Evolutionary conservation across 2,888 invertebrate species (phyloP), one percentile per base, ranked within the genome.

Genomic region (Chelonus formosanus): DNA sequence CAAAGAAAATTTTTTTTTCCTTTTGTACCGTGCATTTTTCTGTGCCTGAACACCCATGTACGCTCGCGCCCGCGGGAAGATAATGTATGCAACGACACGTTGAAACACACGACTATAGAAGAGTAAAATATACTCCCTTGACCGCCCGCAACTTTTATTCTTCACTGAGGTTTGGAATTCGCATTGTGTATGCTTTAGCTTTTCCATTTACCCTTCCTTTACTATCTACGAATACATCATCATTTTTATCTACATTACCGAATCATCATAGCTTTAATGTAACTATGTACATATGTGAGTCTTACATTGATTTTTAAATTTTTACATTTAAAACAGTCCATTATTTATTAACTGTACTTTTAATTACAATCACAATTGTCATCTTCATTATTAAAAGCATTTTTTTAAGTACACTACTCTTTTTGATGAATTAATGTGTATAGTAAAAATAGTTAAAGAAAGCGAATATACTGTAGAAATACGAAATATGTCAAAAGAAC

Each of bases 71-170:
- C 74, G 70, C 73, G 71, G 76, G 74, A 74, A 77, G 80, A 81
- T 81, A 83, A 84, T 82, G 79, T 83, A 83, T 83, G 82, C 83
- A 78, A 67, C 77, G 81, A 76, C 83, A 84, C 83, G 83, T 79
- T 78, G 76, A 76, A 75, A 76, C 74, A 76, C 75, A 74, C 73
- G 66, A 73, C 73, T 67, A 40, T 40, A 57, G 70, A 64, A 68
- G 62, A 67, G 57, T 68, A 67, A 69, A 70, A 69, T 70, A 65
- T 61, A 68, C 64, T 58, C 60, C 67, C 40, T 40, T 36, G 20
- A 47, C 50, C 56, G 57, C 68, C 71, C 70, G 69, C 73, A 67
- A 71, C 70, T 43, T 50, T 35, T 47, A 32, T n/a, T 34, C 31
- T 54, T 47, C 34, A 58, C 35, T 47, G 52, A 53, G 52, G 43